Conservation (phyloP, 2,888 invertebrate genomes). For the Glaucopsyche alexis region DNA sequence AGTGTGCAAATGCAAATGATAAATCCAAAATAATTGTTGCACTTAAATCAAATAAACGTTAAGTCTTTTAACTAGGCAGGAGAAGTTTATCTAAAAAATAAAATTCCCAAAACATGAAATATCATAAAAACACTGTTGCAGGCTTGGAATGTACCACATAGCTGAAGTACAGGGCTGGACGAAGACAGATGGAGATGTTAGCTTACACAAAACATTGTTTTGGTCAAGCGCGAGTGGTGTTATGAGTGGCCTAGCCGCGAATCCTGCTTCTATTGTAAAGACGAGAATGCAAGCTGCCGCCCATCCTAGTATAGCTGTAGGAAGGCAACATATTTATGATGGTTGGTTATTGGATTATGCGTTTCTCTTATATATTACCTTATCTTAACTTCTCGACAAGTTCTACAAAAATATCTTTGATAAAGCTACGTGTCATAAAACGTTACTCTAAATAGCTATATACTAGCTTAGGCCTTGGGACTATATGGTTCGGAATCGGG, state of each 20-base stretch:
- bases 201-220: slow-evolving; percentile 58
- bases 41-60: not conserved
- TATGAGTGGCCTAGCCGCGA: slow-evolving; percentile 84
- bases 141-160: slow-evolving; percentile 83
- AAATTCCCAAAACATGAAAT: not conserved
- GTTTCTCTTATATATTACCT: too few species aligned
- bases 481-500: too few species aligned
- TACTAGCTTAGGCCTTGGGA: too few species aligned
- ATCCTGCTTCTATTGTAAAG: slow-evolving; percentile 90
- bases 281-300: slow-evolving; percentile 88
- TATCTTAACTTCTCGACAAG: too few species aligned
- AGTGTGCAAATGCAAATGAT: not conserved
- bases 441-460: too few species aligned
- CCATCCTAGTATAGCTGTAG: slow-evolving; percentile 88
- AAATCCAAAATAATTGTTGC: not conserved
- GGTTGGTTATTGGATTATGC: slow-evolving; percentile 49
- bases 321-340: slow-evolving; percentile 87
- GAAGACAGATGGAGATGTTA: slow-evolving; percentile 59
- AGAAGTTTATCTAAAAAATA: not conserved
- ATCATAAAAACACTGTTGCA: slow-evolving; percentile 43
- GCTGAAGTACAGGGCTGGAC: slow-evolving; percentile 81
- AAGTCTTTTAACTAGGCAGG: not conserved
- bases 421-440: too few species aligned
- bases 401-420: too few species aligned
- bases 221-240: slow-evolving; percentile 81